Conservation (phyloP, 2,797 vertebrate genomes). For the Microcaecilia unicolor region DNA sequence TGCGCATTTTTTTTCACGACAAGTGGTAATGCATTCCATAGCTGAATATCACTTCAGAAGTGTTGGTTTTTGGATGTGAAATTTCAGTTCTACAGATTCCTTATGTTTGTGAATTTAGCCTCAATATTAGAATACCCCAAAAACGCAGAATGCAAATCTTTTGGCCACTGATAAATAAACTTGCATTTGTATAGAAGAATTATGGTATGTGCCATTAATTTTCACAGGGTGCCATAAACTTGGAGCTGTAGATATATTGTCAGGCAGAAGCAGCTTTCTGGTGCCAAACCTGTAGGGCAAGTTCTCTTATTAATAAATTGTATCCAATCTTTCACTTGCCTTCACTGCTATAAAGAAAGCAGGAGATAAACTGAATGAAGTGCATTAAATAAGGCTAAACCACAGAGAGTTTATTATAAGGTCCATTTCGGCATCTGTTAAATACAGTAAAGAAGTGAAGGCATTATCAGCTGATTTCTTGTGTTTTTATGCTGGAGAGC, state of each 20-base stretch:
- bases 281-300: conserved; percentile 15
- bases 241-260: neutral
- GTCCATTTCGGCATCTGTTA: conserved; percentile 19
- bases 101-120: no score
- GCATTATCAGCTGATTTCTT: conserved; percentile 18
- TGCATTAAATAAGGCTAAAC: conserved; percentile 25
- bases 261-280: conserved; percentile 19
- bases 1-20: no score
- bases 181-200: conserved; percentile 11
- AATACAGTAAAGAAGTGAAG: conserved; percentile 5
- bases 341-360: conserved; percentile 13
- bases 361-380: conserved; percentile 22
- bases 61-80: no score
- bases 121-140: no score
- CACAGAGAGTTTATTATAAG: conserved; percentile 11
- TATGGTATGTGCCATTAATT: conserved; percentile 8
- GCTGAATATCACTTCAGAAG: no score
- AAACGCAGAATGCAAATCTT: neutral
- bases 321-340: conserved; percentile 20
- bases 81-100: no score
- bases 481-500: conserved; percentile 37
- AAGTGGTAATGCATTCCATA: no score
- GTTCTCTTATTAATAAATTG: conserved; percentile 32
- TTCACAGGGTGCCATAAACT: conserved; percentile 7
- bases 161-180: conserved; percentile 3